Evolutionary conservation across 2,113 vertebrate species (phyloP).

Genomic region (Lophochroa leadbeateri): DNA sequence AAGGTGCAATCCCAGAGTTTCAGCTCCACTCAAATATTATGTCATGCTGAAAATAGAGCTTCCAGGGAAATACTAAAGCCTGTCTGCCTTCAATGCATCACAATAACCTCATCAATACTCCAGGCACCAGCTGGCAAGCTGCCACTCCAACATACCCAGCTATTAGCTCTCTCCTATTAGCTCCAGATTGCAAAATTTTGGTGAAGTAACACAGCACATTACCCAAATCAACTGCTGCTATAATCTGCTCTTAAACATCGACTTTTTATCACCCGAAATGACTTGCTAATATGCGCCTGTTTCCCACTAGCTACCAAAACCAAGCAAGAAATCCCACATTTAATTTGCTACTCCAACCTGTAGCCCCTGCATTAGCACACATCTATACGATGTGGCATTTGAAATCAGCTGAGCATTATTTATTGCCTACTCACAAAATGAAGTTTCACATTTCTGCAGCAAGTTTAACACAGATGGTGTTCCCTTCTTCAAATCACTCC

Average conservation of each 20-base stretch:
- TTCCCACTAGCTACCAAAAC: not conserved
- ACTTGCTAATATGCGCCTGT: not conserved
- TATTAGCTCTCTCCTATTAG: not conserved
- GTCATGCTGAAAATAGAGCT: accelerated
- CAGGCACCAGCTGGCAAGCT: not conserved
- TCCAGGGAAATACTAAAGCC: not conserved
- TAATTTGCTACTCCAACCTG: not conserved
- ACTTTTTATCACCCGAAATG: not conserved
- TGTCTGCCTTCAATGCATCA: accelerated
- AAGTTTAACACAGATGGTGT: not conserved
- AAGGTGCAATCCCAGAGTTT: not conserved
- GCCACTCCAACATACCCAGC: not conserved
- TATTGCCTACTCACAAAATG: not conserved
- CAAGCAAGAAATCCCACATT: not conserved
- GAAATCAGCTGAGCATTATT: not conserved
- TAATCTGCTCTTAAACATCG: not conserved
- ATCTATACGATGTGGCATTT: accelerated
- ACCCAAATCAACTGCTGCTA: not conserved
- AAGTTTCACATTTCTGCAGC: not conserved
- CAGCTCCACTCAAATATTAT: not conserved
- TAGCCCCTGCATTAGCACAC: not conserved
- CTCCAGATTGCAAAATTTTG: not conserved
- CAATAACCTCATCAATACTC: not conserved
- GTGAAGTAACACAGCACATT: not conserved
- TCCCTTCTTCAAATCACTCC: not conserved